Percentiles rank a stretch among this genome's conserved stretches.
Evolutionary conservation across 2,888 invertebrate genomes (phyloP).

Genomic region (Polydrusus tereticollis): DNA sequence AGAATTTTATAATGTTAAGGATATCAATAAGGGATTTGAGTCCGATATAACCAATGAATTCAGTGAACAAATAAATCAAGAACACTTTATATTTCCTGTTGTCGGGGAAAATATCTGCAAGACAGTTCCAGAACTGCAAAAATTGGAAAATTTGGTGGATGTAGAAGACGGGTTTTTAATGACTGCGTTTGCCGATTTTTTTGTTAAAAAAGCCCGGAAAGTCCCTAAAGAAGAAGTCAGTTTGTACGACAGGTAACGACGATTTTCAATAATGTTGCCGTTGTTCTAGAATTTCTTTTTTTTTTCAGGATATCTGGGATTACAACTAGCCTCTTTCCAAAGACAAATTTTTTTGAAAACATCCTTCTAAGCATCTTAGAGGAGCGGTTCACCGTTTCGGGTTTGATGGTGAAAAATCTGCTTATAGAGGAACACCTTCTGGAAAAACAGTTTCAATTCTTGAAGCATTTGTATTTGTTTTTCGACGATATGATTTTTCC

Average conservation of each 20-base stretch:
- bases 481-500: slow-evolving; percentile 63
- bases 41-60: neutral
- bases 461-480: slow-evolving; percentile 63
- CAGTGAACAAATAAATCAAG: neutral
- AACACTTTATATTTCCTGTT: slow-evolving; percentile 31
- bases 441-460: slow-evolving; percentile 61
- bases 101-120: slow-evolving; percentile 54
- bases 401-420: slow-evolving; percentile 62
- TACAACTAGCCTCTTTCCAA: slow-evolving; percentile 60
- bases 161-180: slow-evolving; percentile 65
- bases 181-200: slow-evolving; percentile 66
- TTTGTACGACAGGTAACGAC: slow-evolving; percentile 56
- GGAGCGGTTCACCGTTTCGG: slow-evolving; percentile 61
- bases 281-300: neutral
- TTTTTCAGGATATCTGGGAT: slow-evolving; percentile 59
- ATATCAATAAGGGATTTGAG: slow-evolving; percentile 8
- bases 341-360: slow-evolving; percentile 59
- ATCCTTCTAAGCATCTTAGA: slow-evolving; percentile 58
- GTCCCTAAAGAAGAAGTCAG: slow-evolving; percentile 33
- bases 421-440: slow-evolving; percentile 61
- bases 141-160: slow-evolving; percentile 61
- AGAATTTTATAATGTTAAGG: slow-evolving; percentile 49
- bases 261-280: neutral
- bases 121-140: slow-evolving; percentile 60
- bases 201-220: slow-evolving; percentile 53